phyloP scores from a whole-genome alignment of 2,797 vertebrate species.

The Lepus oiostolus region DNA sequence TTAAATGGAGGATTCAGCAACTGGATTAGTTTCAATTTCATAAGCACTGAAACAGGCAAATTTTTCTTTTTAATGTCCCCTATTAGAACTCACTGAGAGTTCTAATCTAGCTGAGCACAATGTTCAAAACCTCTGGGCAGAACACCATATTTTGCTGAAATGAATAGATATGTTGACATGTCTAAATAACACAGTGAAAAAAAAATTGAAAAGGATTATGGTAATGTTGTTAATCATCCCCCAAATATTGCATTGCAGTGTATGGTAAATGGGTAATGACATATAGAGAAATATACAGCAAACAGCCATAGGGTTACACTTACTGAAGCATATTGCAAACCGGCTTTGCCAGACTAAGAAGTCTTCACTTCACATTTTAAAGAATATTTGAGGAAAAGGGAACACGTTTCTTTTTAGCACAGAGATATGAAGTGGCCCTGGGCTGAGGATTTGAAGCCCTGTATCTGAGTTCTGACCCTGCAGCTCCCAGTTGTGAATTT shows the following conservation, averaged over 20 bases:
- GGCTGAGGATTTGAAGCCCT: not conserved
- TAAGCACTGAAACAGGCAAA: slow-evolving; percentile 40
- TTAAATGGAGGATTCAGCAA: slow-evolving; percentile 39
- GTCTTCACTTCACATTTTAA: not conserved
- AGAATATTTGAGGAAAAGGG: not conserved
- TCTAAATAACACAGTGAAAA: slow-evolving; percentile 6
- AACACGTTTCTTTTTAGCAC: not conserved
- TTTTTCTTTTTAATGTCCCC: not conserved
- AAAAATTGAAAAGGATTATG: slow-evolving; percentile 9
- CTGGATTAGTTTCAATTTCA: slow-evolving; percentile 36
- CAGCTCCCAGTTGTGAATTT: not conserved
- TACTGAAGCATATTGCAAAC: not conserved
- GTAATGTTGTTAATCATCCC: not conserved
- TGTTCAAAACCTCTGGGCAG: not conserved
- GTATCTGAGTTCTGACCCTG: not conserved
- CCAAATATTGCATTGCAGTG: not conserved
- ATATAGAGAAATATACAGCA: not conserved
- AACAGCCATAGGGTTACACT: not conserved
- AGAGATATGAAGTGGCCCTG: not conserved
- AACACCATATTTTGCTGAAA: slow-evolving; percentile 54
- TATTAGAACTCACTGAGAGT: not conserved
- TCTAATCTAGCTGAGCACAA: not conserved
- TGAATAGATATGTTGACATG: slow-evolving; percentile 23
- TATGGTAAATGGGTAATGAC: slow-evolving; percentile 3
- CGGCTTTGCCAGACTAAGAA: not conserved